Conservation (phyloP, 37 sponge, comb jelly and placozoan genomes). For the Crambe crambe region DNA sequence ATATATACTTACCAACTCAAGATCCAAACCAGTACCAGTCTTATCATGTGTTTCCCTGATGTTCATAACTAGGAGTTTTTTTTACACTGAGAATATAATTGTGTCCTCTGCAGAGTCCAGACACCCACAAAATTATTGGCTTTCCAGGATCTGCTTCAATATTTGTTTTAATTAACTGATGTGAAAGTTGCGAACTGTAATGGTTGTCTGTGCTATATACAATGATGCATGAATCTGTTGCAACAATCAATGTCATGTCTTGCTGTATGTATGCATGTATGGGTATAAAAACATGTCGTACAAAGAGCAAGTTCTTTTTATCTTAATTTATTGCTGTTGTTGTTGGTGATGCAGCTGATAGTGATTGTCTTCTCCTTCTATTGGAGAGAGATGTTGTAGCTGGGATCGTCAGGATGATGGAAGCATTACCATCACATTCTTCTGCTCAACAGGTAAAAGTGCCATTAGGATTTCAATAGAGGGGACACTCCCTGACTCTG, state of each 20-base stretch:
- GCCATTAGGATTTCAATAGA: too few species aligned
- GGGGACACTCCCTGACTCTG: neutral
- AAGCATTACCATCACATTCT: constrained; percentile 19
- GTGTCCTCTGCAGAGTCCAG: too few species aligned
- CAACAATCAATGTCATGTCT: neutral
- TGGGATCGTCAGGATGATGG: constrained; percentile 29
- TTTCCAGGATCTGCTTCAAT: too few species aligned
- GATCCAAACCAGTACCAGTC: too few species aligned
- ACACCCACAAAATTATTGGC: too few species aligned
- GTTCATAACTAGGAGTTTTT: too few species aligned
- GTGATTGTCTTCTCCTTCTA: constrained; percentile 14
- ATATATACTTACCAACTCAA: too few species aligned
- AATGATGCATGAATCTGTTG: too few species aligned
- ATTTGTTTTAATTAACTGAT: too few species aligned
- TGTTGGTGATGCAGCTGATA: constrained; percentile 22
- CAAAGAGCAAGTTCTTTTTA: neutral
- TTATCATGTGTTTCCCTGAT: too few species aligned
- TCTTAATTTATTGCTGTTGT: constrained; percentile 10
- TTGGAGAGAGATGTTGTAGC: constrained; percentile 33
- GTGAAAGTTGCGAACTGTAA: too few species aligned
- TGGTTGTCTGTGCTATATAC: too few species aligned
- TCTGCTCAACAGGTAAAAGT: constrained; percentile 19
- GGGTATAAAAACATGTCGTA: neutral
- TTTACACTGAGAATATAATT: neutral
- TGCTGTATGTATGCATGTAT: neutral